These are phyloP conservation scores for Centrocercus urophasianus DNA, from an alignment of 2,113 vertebrate species.

Conservation along the genomic window DNA sequence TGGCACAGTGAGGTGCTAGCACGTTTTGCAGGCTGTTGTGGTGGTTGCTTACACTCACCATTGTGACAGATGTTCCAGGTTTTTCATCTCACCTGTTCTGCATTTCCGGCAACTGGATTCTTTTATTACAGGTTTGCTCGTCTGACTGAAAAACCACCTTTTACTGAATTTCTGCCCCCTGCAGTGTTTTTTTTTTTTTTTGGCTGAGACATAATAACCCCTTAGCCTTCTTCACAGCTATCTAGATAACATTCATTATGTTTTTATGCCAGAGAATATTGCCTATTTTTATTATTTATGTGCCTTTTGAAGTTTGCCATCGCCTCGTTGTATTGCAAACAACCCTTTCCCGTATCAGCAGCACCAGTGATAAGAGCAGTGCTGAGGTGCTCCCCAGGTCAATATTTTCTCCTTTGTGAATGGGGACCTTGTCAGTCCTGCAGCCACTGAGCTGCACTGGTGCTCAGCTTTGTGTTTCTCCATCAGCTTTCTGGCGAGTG, in stretches of 20 bases:
- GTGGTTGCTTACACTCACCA: not conserved
- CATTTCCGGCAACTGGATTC: not conserved
- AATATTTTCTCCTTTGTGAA: rapidly evolving
- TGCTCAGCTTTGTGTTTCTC: not conserved
- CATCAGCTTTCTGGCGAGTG: not conserved
- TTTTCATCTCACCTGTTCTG: not conserved
- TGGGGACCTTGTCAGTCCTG: rapidly evolving
- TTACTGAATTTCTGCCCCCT: not conserved
- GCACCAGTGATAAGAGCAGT: not conserved
- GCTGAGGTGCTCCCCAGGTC: not conserved
- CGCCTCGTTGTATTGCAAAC: rapidly evolving
- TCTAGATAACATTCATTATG: not conserved
- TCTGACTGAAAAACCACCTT: not conserved
- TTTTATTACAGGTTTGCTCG: not conserved
- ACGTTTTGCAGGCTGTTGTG: not conserved
- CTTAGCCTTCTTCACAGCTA: not conserved
- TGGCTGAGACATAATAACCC: not conserved
- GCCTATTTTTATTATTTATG: not conserved
- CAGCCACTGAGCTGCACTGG: not conserved
- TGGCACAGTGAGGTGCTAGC: not conserved
- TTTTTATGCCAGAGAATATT: rapidly evolving
- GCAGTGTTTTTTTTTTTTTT: not conserved
- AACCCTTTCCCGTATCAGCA: not conserved
- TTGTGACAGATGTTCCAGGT: not conserved
- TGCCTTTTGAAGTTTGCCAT: not conserved